phyloP scores from a whole-genome alignment of 2,888 invertebrate species.

The Dorcus hopei region DNA sequence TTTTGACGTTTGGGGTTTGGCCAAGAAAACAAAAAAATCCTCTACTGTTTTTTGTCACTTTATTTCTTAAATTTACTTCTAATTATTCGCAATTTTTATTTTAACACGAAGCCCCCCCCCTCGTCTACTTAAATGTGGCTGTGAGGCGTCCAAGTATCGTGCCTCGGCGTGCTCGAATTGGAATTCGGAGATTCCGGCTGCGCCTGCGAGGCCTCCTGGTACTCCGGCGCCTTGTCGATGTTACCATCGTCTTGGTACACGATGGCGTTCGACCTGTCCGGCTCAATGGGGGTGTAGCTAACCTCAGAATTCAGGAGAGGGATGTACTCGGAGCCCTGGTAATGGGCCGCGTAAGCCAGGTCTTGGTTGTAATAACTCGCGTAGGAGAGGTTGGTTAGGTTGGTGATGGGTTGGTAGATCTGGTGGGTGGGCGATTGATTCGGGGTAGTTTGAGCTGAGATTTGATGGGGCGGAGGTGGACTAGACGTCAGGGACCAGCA shows the following conservation, averaged over 20 bases:
- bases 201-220: slow-evolving; percentile 32
- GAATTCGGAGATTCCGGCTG: slow-evolving; percentile 37
- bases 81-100: not conserved
- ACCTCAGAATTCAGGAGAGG: slow-evolving; percentile 41
- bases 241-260: slow-evolving; percentile 34
- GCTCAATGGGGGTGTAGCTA: slow-evolving; percentile 22
- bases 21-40: no score
- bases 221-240: slow-evolving; percentile 34
- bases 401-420: slow-evolving; percentile 46
- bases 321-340: slow-evolving; percentile 45
- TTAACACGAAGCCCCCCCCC: not conserved
- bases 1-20: no score
- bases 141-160: slow-evolving; percentile 37
- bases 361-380: slow-evolving; percentile 46
- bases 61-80: not conserved
- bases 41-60: no score
- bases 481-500: slow-evolving; percentile 50
- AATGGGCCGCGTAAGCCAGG: slow-evolving; percentile 37
- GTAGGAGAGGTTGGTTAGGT: slow-evolving; percentile 41
- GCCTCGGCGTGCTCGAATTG: slow-evolving; percentile 34
- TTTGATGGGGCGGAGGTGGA: slow-evolving; percentile 46
- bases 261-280: slow-evolving; percentile 32
- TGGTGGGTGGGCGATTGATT: slow-evolving; percentile 47
- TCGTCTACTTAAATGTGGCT: slow-evolving; percentile 24
- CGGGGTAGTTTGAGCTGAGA: slow-evolving; percentile 42